These are phyloP conservation scores for Castor canadensis DNA, from an alignment of 2,113 vertebrate species.

Conservation along the genomic window DNA sequence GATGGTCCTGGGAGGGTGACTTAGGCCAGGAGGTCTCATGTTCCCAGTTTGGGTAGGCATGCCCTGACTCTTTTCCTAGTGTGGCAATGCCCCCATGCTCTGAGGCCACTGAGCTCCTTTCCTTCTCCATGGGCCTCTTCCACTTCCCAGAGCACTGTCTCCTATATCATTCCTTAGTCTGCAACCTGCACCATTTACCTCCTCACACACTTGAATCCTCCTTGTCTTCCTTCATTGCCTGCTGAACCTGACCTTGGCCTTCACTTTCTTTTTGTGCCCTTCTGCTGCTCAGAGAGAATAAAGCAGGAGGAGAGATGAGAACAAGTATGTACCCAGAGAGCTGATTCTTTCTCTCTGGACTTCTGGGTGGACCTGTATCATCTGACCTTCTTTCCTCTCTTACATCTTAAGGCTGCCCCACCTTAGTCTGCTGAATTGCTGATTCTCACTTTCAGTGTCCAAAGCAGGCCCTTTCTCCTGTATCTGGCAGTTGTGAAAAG, in stretches of 20 bases:
- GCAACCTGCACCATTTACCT: background rate
- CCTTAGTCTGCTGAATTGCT: background rate
- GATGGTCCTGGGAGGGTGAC: background rate
- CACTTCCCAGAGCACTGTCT: background rate
- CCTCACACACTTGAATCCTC: accelerated
- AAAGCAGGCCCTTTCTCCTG: background rate
- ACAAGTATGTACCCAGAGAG: no score
- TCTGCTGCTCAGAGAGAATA: background rate
- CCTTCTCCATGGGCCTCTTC: background rate
- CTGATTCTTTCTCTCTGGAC: background rate
- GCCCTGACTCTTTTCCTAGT: background rate
- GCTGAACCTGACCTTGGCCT: background rate
- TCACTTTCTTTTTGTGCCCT: background rate
- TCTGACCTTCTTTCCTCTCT: background rate
- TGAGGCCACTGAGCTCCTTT: background rate
- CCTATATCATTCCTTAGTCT: background rate
- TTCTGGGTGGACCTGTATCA: background rate
- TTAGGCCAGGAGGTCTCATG: background rate
- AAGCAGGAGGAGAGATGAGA: background rate
- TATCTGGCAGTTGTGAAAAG: background rate
- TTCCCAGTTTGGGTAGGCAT: background rate
- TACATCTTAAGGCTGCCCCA: background rate
- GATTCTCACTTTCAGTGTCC: background rate
- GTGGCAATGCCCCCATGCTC: background rate
- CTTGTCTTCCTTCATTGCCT: background rate